Base-by-base conservation (phyloP, 1,140 invertebrate species). In the Ptiloglossa arizonensis region DNA sequence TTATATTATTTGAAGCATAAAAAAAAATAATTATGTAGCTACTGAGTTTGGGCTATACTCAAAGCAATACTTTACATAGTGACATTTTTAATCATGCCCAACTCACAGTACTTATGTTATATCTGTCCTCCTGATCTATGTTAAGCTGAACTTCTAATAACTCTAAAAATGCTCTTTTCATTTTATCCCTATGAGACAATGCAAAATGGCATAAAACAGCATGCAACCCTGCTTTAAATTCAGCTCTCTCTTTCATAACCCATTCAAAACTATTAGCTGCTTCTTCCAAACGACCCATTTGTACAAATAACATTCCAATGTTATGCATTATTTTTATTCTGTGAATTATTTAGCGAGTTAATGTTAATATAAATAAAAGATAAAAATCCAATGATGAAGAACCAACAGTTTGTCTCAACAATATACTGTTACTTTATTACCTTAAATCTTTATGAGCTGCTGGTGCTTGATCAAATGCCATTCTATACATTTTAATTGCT, bases 261-360 rank as follows among this genome's bases (percentile, higher is more conserved):
- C 98, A 98, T 90, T 99, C 98, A 93, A 99, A 99, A 88, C 97
- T 98, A 19, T 96, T 97, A 41, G 98, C 96, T 0, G 99, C 99
- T 90, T 99, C 98, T 82, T 96, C 96, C 90, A 98, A 98, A 89
- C 99, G 98, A 11, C 97, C 97, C 96, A 99, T 97, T 90, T 97
- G 97, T 0, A 99, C 96, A 91, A 99, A 97, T 13, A 99, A 94
- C 74, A 99, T 95, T 0, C 98, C 99, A 90, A 99, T 99, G 88
- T 99, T 99, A 91, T 99, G 98, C 95, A 98, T 98, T 67, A 99
- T 98, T 93, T 98, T 99, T 80, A 98, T 96, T 88, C 97, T 98
- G 82, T 63, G 89, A 92, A 86, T 78, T 69, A 64, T 64, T 77
- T 73, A 52, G 5, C 27, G 8, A 57, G 13, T 73, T 84, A 85